Evolutionary conservation across 2,113 vertebrate species (phyloP), one percentile per base, ranked within the genome.

Genomic region (Ceyx margarethae): DNA sequence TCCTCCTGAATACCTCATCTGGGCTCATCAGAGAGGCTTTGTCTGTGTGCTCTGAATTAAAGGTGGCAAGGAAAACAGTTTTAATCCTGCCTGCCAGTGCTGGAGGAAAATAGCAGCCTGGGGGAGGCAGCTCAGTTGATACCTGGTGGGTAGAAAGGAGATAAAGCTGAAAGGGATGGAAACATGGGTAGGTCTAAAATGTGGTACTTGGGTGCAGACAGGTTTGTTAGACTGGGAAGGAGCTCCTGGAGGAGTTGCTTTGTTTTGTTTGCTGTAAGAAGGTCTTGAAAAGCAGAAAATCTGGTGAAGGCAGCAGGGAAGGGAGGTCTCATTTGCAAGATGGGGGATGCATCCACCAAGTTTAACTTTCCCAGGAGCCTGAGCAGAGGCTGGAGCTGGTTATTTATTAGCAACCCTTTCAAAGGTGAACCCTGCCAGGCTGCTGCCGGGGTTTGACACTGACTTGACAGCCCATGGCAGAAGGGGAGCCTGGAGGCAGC

Each of bases 141-240:
- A 45, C 15, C 17, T 0, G 0, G 3, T n/a, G n/a, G 35, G 26
- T n/a, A 7, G 37, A 37, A 79, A 43, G n/a, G 14, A 61, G n/a
- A 35, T 13, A 17, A 61, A 76, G 15, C 35, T 9, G 5, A 66
- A 64, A 40, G 26, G 12, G 31, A 13, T n/a, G 48, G 64, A 29
- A 66, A 65, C 23, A 15, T 4, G 15, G 15, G 19, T 18, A 45
- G 29, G 51, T 46, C 10, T 50, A 17, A 85, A 13, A 10, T 29
- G 7, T 8, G 67, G 83, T 40, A 33, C 29, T 26, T 16, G 40
- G 43, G 40, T 35, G 33, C 68, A 61, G 76, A 35, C 1, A 0
- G 4, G 8, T 29, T 90, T 33, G 2, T 58, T 45, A 0, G 0
- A 10, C 68, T 1, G 67, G 26, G 74, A 73, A 75, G 57, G n/a